Percentiles rank a stretch among this genome's conserved stretches.
These are phyloP conservation scores for Luscinia luscinia DNA, from an alignment of 2,797 vertebrate species.

Conservation along the genomic window DNA sequence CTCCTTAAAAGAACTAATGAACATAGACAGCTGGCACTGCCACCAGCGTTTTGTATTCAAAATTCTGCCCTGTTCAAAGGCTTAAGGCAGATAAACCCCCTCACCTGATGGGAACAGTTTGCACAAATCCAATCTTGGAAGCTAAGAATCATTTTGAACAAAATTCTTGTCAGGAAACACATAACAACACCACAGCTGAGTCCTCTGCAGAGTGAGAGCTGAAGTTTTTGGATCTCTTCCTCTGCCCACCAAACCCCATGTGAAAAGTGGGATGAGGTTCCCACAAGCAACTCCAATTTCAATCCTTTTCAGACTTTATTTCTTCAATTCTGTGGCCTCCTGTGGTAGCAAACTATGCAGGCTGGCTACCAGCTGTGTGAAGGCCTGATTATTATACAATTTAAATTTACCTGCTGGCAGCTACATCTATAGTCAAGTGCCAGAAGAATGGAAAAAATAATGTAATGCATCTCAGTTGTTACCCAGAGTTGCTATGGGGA, in stretches of 20 bases:
- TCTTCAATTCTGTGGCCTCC: neutral
- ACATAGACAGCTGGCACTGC: neutral
- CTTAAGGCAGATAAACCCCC: neutral
- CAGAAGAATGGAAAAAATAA: slow-evolving; percentile 15
- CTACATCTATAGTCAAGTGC: neutral
- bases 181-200: neutral
- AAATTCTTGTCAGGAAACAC: neutral
- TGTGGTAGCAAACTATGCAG: neutral
- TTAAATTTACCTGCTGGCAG: slow-evolving; percentile 57
- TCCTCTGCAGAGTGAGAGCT: neutral
- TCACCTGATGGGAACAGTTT: neutral
- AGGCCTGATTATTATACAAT: neutral
- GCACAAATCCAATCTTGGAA: neutral
- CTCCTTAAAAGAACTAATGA: neutral
- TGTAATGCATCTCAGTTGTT: neutral
- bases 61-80: neutral
- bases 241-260: neutral
- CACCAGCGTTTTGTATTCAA: neutral
- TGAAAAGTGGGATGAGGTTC: neutral
- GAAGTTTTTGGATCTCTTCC: neutral
- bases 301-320: neutral
- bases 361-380: slow-evolving; percentile 18
- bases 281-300: neutral
- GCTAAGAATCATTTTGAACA: neutral
- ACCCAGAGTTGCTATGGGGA: neutral